Percentiles rank a stretch among this genome's conserved stretches.
phyloP scores from a whole-genome alignment of 2,888 invertebrate genomes.

The Caradrina kadenii region DNA sequence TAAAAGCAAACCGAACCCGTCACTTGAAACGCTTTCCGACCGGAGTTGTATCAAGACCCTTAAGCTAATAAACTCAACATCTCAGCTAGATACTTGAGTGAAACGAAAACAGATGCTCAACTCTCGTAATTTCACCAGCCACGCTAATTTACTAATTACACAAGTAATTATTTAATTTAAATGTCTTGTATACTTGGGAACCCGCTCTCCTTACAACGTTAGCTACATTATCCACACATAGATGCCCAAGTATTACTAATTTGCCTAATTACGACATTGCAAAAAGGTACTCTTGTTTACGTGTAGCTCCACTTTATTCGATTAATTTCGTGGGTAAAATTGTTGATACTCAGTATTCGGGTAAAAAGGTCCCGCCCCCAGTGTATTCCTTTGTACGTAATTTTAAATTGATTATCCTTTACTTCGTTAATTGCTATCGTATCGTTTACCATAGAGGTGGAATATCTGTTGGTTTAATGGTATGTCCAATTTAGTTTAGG shows the following conservation, averaged over 20 bases:
- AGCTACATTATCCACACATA: constrained; percentile 44
- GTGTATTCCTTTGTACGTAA: constrained; percentile 43
- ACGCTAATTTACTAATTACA: constrained; percentile 64
- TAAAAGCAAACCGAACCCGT: constrained; percentile 9
- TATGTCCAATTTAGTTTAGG: neutral
- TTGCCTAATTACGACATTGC: constrained; percentile 57
- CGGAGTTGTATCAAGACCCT: constrained; percentile 12
- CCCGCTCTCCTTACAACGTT: constrained; percentile 24
- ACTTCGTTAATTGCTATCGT: constrained; percentile 44
- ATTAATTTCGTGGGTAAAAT: constrained; percentile 54
- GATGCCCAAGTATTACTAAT: constrained; percentile 43
- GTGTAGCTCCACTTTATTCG: constrained; percentile 48
- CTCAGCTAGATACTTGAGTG: constrained; percentile 24
- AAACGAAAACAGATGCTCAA: constrained; percentile 59
- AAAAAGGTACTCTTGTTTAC: constrained; percentile 56
- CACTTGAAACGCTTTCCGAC: neutral
- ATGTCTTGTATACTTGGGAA: constrained; percentile 52
- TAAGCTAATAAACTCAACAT: constrained; percentile 41
- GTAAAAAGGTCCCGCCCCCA: constrained; percentile 20
- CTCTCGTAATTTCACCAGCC: constrained; percentile 49
- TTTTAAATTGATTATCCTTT: constrained; percentile 51
- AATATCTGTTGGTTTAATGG: constrained; percentile 2
- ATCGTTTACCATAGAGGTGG: neutral
- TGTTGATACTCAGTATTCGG: constrained; percentile 37
- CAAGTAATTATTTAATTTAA: constrained; percentile 65